phyloP scores from a whole-genome alignment of 2,888 invertebrate species.

The Arctia plantaginis region DNA sequence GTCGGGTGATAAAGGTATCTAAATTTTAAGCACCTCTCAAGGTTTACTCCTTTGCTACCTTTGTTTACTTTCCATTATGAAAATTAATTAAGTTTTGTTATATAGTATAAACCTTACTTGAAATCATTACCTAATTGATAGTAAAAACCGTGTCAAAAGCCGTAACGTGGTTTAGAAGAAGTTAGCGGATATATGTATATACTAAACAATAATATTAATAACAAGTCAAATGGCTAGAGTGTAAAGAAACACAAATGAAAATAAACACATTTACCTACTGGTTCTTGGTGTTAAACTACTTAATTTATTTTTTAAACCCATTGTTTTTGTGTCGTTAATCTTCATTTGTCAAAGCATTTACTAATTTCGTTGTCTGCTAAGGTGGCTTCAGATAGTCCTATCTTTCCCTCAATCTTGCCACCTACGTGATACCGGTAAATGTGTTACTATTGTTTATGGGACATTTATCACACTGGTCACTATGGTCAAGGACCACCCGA shows the following conservation, averaged over 20 bases:
- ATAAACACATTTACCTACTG: background rate
- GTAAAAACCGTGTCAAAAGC: too few relatives aligned
- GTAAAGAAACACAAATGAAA: background rate
- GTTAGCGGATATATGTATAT: too few relatives aligned
- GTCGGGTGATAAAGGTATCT: too few relatives aligned
- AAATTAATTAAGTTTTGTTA: too few relatives aligned
- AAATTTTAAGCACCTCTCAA: too few relatives aligned
- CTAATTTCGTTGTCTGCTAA: conserved; percentile 54
- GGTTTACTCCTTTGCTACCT: too few relatives aligned
- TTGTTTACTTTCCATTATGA: too few relatives aligned
- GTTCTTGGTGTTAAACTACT: background rate
- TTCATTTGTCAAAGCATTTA: conserved; percentile 71
- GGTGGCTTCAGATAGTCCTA: conserved; percentile 58
- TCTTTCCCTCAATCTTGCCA: conserved; percentile 62
- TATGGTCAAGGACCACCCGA: conserved; percentile 59
- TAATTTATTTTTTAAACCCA: background rate
- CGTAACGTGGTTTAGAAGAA: too few relatives aligned
- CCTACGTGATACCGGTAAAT: conserved; percentile 60
- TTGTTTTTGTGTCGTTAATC: conserved; percentile 64
- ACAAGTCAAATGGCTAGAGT: too few relatives aligned
- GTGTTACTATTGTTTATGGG: conserved; percentile 57
- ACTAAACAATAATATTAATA: too few relatives aligned
- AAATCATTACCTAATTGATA: too few relatives aligned
- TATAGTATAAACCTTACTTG: too few relatives aligned
- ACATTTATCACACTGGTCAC: conserved; percentile 35